Percentiles rank a stretch among this genome's conserved stretches.
Conservation (phyloP, 2,797 vertebrate species). For the Chaunax sp. region DNA sequence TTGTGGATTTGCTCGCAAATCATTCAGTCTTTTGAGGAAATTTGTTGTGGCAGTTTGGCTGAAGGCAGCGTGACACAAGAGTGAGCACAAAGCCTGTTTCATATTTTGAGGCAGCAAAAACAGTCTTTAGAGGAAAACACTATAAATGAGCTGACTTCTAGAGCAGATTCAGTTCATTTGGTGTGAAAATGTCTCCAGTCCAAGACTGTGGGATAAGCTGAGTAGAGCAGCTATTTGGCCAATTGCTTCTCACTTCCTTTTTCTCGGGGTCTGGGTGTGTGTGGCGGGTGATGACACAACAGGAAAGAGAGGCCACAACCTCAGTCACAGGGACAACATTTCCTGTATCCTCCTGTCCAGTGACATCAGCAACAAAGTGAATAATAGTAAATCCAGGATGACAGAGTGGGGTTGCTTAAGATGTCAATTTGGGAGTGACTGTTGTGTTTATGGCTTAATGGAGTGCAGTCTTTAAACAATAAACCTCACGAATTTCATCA, state of each 20-base stretch:
- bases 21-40: conserved; percentile 19
- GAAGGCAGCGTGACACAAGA: conserved; percentile 8
- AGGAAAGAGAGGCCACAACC: conserved; percentile 56
- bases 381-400: conserved; percentile 16
- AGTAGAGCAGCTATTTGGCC: conserved; percentile 22
- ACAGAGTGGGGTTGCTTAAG: conserved; percentile 11
- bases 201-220: conserved; percentile 24
- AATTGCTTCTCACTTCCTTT: conserved; percentile 63
- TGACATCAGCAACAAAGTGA: conserved; percentile 61
- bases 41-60: background rate
- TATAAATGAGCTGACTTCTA: background rate
- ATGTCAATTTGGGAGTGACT: conserved; percentile 8
- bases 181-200: background rate
- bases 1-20: background rate
- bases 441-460: conserved; percentile 1
- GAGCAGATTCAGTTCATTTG: background rate
- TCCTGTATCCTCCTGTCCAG: conserved; percentile 55
- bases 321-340: conserved; percentile 52
- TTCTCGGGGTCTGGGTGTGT: conserved; percentile 40
- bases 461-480: conserved; percentile 15
- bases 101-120: background rate
- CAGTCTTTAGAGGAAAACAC: conserved; percentile 3
- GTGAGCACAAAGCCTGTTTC: background rate
- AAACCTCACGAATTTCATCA: conserved; percentile 26
- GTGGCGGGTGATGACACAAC: conserved; percentile 56